Evolutionary conservation across 2,113 vertebrate species (phyloP).

Genomic region (Ptychochromis oligacanthus): DNA sequence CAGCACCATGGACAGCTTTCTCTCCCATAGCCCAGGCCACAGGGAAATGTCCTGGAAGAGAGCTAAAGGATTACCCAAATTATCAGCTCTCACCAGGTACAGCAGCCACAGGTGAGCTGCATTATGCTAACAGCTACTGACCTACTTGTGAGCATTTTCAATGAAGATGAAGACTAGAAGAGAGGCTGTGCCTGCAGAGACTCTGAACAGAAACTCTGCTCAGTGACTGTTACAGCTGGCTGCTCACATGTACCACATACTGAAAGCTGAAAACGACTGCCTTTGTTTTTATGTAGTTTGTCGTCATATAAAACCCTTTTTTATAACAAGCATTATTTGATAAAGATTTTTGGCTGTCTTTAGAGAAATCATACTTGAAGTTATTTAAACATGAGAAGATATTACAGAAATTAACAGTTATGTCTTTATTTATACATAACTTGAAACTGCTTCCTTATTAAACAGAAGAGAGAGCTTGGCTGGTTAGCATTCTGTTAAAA

Average conservation of each 20-base stretch:
- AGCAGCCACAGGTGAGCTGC: slow-evolving; percentile 45
- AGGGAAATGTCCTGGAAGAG: slow-evolving; percentile 2
- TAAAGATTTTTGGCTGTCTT: not conserved
- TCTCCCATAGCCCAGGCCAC: slow-evolving; percentile 1
- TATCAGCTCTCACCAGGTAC: slow-evolving; percentile 37
- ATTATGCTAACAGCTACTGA: slow-evolving; percentile 51
- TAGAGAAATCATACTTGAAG: not conserved
- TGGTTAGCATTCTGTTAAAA: not conserved
- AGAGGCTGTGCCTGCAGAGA: slow-evolving; percentile 25
- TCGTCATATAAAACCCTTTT: not conserved
- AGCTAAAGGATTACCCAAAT: slow-evolving; percentile 41
- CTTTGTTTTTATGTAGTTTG: not conserved
- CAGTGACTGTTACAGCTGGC: not conserved
- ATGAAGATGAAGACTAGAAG: not conserved
- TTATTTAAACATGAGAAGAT: not conserved
- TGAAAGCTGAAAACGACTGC: not conserved
- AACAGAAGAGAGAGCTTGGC: not conserved
- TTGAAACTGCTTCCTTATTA: not conserved
- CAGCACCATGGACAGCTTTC: not conserved
- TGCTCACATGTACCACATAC: not conserved
- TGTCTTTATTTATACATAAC: not conserved
- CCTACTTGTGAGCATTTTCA: slow-evolving; percentile 48
- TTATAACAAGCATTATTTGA: no score
- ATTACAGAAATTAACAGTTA: not conserved
- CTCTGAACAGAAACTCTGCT: slow-evolving; percentile 6